These are phyloP conservation scores for Apantesis nais DNA, from an alignment of 2,888 invertebrate genomes.

Conservation along the genomic window DNA sequence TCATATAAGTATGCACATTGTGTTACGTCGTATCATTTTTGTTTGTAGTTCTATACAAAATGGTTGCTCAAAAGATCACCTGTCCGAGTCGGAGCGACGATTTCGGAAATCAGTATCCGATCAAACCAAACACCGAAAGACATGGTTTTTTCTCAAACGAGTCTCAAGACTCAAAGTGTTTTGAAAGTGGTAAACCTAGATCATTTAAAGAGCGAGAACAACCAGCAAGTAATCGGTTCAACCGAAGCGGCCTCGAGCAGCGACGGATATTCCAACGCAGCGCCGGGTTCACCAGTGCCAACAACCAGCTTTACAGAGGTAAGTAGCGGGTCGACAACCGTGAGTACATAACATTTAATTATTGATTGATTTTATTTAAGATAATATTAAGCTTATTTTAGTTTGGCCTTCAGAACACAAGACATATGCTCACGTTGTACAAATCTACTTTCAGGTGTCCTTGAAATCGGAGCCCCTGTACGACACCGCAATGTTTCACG, in stretches of 20 bases:
- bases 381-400: constrained; percentile 65
- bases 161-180: constrained; percentile 79
- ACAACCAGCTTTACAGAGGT: constrained; percentile 79
- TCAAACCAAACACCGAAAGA: constrained; percentile 80
- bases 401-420: constrained; percentile 44
- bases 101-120: constrained; percentile 75
- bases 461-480: constrained; percentile 77
- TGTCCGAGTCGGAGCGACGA: constrained; percentile 83
- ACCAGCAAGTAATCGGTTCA: constrained; percentile 70
- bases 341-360: constrained; percentile 69
- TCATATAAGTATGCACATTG: constrained; percentile 81
- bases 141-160: constrained; percentile 85
- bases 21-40: constrained; percentile 85
- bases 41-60: constrained; percentile 86
- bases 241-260: constrained; percentile 66
- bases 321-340: constrained; percentile 64
- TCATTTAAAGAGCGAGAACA: constrained; percentile 81
- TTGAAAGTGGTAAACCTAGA: constrained; percentile 84
- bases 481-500: constrained; percentile 79
- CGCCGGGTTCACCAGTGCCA: constrained; percentile 60
- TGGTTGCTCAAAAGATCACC: constrained; percentile 84
- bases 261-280: constrained; percentile 66
- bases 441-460: constrained; percentile 74
- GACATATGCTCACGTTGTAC: constrained; percentile 55
- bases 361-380: constrained; percentile 44